A percentile compares a stretch with the other conserved stretches of the same genome.
Conservation (phyloP, 2,113 vertebrate genomes). For the Oryzias melastigma region DNA sequence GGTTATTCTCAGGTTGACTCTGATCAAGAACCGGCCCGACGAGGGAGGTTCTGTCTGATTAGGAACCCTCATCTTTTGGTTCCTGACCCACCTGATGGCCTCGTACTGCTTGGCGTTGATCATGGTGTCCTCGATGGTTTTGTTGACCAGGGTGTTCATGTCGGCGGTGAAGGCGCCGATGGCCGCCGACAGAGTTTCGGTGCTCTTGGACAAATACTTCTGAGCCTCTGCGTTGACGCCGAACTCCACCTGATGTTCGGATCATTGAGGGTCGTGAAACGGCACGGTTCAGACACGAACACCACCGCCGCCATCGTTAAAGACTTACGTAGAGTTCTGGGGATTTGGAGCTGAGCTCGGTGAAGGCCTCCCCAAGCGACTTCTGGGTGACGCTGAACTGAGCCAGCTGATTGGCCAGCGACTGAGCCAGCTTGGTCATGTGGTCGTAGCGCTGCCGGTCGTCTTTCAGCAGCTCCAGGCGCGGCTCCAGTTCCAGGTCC, state of each 20-base stretch:
- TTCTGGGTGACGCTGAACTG: constrained; percentile 87
- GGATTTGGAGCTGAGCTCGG: constrained; percentile 88
- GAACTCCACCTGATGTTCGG: constrained; percentile 83
- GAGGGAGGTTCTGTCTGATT: neutral
- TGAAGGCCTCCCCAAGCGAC: constrained; percentile 84
- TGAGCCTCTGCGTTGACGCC: constrained; percentile 87
- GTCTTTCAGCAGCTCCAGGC: constrained; percentile 86
- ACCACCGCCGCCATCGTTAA: no score
- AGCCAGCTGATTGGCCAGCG: constrained; percentile 83
- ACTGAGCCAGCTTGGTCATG: constrained; percentile 82
- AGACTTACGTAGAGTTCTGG: constrained; percentile 82
- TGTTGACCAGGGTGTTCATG: constrained; percentile 89
- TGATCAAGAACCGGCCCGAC: neutral
- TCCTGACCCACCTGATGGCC: constrained; percentile 78
- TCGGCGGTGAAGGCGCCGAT: constrained; percentile 86
- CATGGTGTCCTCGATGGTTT: constrained; percentile 92
- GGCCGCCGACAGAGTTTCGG: constrained; percentile 80
- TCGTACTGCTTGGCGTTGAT: constrained; percentile 88
- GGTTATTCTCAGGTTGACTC: neutral
- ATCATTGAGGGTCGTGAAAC: neutral
- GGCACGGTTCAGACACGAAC: neutral
- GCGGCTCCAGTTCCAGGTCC: constrained; percentile 88
- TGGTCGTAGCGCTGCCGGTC: constrained; percentile 88
- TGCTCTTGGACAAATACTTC: constrained; percentile 85
- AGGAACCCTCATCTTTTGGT: neutral